Evolutionary conservation across 1,140 invertebrate species (phyloP), one percentile per base, ranked within the genome.

Genomic region (Onthophagus taurus): DNA sequence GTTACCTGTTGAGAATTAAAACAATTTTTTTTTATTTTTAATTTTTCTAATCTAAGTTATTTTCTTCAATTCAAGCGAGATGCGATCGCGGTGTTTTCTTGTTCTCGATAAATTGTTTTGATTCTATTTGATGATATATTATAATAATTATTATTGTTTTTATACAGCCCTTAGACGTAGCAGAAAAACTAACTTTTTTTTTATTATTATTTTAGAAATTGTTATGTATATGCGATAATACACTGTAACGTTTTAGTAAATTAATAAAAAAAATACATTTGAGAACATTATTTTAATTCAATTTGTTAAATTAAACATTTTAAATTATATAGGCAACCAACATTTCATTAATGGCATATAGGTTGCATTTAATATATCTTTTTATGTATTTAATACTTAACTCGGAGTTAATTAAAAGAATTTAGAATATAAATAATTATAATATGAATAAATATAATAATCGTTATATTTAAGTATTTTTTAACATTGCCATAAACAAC

Each of bases 221-320:
- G 13, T 8, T 8, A 33, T 7, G 31, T 5, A 33, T 8, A 33
- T 33, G 6, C 13, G 13, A 8, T 33, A 33, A 33, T 8, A 33
- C 13, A 33, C 5, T 33, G 31, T 33, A 11, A 33, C 31, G 7
- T 11, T 11, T 33, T 11, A 33, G 31, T 33, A 33, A 33, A 8
- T 33, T 11, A 33, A 33, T 11, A 14, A 11, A 33, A 33, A 33
- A 33, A 14, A 33, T n/a, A n/a, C n/a, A n/a, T n/a, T n/a, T n/a
- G n/a, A n/a, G n/a, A n/a, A n/a, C n/a, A n/a, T n/a, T n/a, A n/a
- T n/a, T n/a, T n/a, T n/a, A n/a, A n/a, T n/a, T n/a, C n/a, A n/a
- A n/a, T n/a, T n/a, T n/a, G n/a, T n/a, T n/a, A n/a, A n/a, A n/a
- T n/a, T n/a, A n/a, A n/a, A n/a, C n/a, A n/a, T n/a, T n/a, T n/a